Evolutionary conservation across 2,797 vertebrate genomes (phyloP), one percentile per base, ranked within the genome.

Genomic region (Danionella dracula): DNA sequence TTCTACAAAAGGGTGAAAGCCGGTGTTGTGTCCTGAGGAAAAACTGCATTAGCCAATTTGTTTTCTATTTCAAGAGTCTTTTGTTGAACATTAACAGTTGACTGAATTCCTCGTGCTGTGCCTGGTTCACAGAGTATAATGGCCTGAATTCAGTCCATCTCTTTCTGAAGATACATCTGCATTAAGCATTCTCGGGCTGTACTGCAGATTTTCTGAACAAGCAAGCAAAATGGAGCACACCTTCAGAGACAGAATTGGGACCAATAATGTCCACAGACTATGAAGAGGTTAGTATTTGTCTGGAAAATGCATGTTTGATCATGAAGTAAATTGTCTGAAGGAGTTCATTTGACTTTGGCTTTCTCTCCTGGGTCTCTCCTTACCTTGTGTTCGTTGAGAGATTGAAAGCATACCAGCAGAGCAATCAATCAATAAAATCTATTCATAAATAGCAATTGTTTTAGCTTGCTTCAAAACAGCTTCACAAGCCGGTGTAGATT

Each of bases 191-290:
- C 67, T 78, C 76, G 76, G 72, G 66, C 66, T 68, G 75, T 71
- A 76, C 78, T 76, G 73, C 66, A 80, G 66, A 70, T 75, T 81
- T 79, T 74, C 79, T 84, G 78, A 75, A 84, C 87, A 79, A 54
- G 50, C 50, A 66, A 79, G 20, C 85, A 89, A 88, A 79, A 90
- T 91, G 89, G 86, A 88, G 80, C 76, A 62, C 57, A 48, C 79
- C 59, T 68, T 78, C 79, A 81, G 55, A 72, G 72, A 70, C 83
- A 55, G 78, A 56, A 73, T 85, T 87, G 76, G 82, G 77, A 87
- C 81, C 82, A 85, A 90, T 79, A 86, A 91, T 91, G 90, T 83
- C 88, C 87, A 89, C 84, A 82, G 87, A 84, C 85, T 87, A 89
- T 91, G 90, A 91, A 87, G 89, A 91, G 88, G 90, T 91, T 77